phyloP scores from a whole-genome alignment of 1,140 invertebrate genomes.

The Calliphora vicina region DNA sequence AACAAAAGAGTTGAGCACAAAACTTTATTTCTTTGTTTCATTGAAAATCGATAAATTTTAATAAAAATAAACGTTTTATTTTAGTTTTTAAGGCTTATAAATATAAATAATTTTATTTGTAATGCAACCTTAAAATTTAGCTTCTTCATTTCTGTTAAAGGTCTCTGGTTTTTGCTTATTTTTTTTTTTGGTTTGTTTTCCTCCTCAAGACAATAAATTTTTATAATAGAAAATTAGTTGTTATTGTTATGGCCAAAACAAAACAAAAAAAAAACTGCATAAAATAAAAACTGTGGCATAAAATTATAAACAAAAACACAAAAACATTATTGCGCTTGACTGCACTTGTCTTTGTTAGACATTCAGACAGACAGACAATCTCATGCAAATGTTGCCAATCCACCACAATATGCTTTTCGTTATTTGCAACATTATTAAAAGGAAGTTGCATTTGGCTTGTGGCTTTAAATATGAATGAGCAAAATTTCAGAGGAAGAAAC shows the following conservation, averaged over 20 bases:
- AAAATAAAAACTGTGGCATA: background rate
- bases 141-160: background rate
- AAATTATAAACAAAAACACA: background rate
- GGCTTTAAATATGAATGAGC: background rate
- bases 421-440: slow-evolving; percentile 12
- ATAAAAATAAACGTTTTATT: background rate
- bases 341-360: slow-evolving; percentile 23
- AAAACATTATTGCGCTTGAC: slow-evolving; percentile 10
- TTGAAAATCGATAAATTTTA: background rate
- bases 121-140: background rate
- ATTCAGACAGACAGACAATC: background rate
- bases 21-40: slow-evolving; percentile 16
- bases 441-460: slow-evolving; percentile 22
- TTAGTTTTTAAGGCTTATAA: background rate
- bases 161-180: background rate
- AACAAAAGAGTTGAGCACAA: slow-evolving; percentile 40
- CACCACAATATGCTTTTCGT: background rate
- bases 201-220: background rate
- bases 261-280: background rate
- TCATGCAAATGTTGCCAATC: slow-evolving; percentile 28
- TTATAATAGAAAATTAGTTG: background rate
- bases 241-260: background rate
- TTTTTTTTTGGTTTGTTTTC: background rate
- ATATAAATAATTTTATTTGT: background rate
- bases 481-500: slow-evolving; percentile 21